Evolutionary conservation across 2,888 invertebrate genomes (phyloP), one percentile per base, ranked within the genome.

Genomic region (Oxytorus armatus): DNA sequence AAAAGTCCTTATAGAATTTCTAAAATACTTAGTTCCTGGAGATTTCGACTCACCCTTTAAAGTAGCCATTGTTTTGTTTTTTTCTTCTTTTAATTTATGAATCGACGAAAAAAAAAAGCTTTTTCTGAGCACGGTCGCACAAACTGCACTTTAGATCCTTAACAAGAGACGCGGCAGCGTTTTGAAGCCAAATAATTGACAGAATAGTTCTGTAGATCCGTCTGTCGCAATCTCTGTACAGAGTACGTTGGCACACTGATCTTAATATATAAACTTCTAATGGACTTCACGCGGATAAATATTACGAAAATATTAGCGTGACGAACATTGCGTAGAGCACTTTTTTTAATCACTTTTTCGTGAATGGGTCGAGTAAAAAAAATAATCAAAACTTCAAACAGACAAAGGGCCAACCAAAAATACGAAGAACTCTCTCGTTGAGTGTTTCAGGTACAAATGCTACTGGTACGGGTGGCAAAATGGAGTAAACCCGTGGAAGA

Each of bases 381-480:
- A 10, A 21, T 7, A 7, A 7, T 3, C 16, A 44, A 14, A 29
- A 11, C 18, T 3, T 36, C n/a, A 1, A 39, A 18, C 1, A 57
- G 18, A 21, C 5, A 11, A 57, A 63, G 11, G 29, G 65, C 29
- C 65, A 29, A 49, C 14, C 11, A n/a, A 49, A 65, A 65, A 33
- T 29, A 29, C 29, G 29, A 11, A 18, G 53, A 39, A 44, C 44
- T 59, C 51, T 61, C 44, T 44, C 68, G 53, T 59, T 23, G 53
- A 29, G 55, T 57, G 72, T 66, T 47, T 55, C 10, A 36, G 14
- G 39, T 66, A 47, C 36, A 25, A 76, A 55, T 72, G 66, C 23
- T 33, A 66, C 29, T 66, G 11, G 47, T 47, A 25, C 51, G 8
- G 21, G 29, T 29, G 5, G 47, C 36, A 57, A 47, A 55, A 75